phyloP scores from a whole-genome alignment of 2,113 vertebrate genomes.

The Ageneiosus marmoratus region DNA sequence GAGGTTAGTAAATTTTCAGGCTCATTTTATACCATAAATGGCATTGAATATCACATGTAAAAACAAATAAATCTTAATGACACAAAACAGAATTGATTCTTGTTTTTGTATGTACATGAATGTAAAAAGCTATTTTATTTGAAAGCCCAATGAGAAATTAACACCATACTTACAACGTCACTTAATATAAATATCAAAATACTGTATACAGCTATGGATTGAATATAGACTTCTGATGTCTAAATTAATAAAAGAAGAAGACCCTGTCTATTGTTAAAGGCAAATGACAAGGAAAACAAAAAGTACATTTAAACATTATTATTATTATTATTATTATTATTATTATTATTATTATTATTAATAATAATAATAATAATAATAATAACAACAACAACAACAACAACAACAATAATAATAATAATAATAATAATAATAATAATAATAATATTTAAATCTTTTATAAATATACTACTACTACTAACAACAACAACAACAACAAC shows the following conservation, averaged over 20 bases:
- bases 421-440: too few relatives aligned
- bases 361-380: too few relatives aligned
- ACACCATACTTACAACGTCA: neutral
- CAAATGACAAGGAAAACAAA: neutral
- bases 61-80: neutral
- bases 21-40: neutral
- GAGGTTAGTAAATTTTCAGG: neutral
- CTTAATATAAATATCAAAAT: neutral
- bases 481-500: too few relatives aligned
- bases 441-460: too few relatives aligned
- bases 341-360: too few relatives aligned
- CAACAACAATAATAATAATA: too few relatives aligned
- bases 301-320: too few relatives aligned
- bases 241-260: neutral
- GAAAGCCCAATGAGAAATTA: neutral
- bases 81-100: neutral
- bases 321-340: too few relatives aligned
- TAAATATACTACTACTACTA: too few relatives aligned
- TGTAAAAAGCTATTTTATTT: neutral
- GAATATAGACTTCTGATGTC: neutral
- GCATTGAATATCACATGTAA: neutral
- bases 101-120: neutral
- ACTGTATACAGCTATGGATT: neutral
- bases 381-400: too few relatives aligned
- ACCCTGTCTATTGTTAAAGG: neutral